Evolutionary conservation across 2,113 vertebrate genomes (phyloP), one percentile per base, ranked within the genome.

Genomic region (Epinephelus lanceolatus): DNA sequence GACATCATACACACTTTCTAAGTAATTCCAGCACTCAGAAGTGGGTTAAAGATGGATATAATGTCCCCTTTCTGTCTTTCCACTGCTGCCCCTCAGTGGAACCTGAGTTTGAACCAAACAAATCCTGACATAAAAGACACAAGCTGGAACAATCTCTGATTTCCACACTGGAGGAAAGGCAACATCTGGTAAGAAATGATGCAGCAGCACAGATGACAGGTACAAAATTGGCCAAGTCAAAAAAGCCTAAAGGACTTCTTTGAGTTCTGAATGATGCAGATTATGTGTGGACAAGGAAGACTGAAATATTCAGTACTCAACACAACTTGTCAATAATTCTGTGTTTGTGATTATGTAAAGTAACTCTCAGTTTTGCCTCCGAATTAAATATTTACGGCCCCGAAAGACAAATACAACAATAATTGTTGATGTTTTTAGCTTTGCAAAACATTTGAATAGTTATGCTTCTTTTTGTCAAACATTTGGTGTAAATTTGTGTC

Each of bases 121-220:
- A 19, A 83, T 75, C 37, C 18, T 62, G 76, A 88, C 72, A 79
- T 63, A 70, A 76, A 65, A 78, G 49, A 86, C 45, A 59, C 49
- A 37, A 55, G 68, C 85, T 80, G 62, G 53, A 75, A 80, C 69
- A 70, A 61, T 63, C 67, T 80, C 47, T 55, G 71, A 86, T 85
- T 88, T 86, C 65, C 75, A 72, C 73, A 81, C 74, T 42, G 62
- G 76, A 27, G 52, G 55, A 69, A 65, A 72, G 78, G 59, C 66
- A 84, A 80, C 84, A 83, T 87, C 77, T 87, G 80, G 76, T 72
- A 40, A 70, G 61, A 80, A 83, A 80, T 49, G 57, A 89, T 72
- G 69, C 78, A 78, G 80, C 49, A 10, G 74, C 85, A 57, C 33
- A 27, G 68, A 14, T 82, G 77, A 91, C 86, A 88, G 85, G 52